These are phyloP conservation scores for Omphaloscelis lunosa DNA, from an alignment of 2,888 invertebrate species.

Conservation along the genomic window DNA sequence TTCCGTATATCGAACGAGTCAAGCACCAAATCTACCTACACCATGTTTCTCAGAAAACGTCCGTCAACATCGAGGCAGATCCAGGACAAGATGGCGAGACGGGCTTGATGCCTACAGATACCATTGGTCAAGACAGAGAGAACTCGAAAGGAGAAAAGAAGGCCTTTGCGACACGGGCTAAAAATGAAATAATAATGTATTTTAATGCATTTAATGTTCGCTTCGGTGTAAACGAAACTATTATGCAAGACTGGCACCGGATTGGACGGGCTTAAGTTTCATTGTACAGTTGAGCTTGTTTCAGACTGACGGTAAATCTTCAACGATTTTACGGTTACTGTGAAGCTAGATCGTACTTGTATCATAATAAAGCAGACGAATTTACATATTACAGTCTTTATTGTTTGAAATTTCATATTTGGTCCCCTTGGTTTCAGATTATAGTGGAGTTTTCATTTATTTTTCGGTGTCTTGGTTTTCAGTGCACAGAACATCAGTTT, in stretches of 20 bases:
- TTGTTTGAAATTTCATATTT: conserved; percentile 63
- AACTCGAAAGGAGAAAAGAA: too few species aligned
- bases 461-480: conserved; percentile 18
- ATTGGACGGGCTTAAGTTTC: conserved; percentile 78
- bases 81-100: too few species aligned
- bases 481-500: neutral
- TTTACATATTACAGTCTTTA: conserved; percentile 68
- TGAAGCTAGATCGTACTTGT: conserved; percentile 68
- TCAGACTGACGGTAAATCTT: conserved; percentile 77
- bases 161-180: too few species aligned
- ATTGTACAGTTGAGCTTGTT: conserved; percentile 78
- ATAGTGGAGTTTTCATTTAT: conserved; percentile 13
- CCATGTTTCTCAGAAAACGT: too few species aligned
- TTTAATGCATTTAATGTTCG: conserved; percentile 21
- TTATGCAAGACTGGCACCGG: conserved; percentile 74
- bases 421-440: conserved; percentile 41
- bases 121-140: too few species aligned
- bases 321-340: conserved; percentile 74
- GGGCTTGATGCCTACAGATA: too few species aligned
- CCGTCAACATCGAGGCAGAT: too few species aligned
- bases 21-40: too few species aligned
- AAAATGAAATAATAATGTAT: neutral
- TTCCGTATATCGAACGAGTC: too few species aligned
- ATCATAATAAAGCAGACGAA: conserved; percentile 72
- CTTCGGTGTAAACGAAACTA: conserved; percentile 69